These are phyloP conservation scores for Julus scandinavius DNA, from an alignment of 2,888 invertebrate species.

Conservation along the genomic window DNA sequence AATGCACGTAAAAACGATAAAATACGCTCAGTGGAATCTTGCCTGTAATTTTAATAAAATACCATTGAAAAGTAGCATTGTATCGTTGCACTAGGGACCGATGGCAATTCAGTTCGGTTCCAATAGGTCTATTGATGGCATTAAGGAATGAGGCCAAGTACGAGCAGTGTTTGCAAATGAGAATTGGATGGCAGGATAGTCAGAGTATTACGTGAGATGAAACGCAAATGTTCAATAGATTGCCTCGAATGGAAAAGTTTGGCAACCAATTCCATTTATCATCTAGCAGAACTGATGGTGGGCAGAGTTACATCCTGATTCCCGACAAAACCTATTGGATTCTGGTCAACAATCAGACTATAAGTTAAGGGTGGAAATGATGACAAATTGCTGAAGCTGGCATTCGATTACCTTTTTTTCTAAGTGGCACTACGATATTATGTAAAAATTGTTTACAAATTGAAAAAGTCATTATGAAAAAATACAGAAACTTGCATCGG, in stretches of 20 bases:
- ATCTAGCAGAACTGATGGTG: conserved; percentile 6
- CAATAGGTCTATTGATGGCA: neutral
- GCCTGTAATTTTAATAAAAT: neutral
- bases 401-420: neutral
- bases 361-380: neutral
- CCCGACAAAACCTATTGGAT: neutral
- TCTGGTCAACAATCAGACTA: neutral
- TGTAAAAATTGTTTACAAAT: neutral
- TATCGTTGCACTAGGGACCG: neutral
- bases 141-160: conserved; percentile 21
- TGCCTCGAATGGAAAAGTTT: neutral
- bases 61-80: neutral
- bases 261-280: conserved; percentile 6
- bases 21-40: neutral
- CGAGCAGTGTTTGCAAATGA: conserved; percentile 33
- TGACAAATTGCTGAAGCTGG: neutral
- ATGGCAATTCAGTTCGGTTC: neutral
- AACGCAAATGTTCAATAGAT: neutral
- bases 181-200: neutral
- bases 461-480: neutral
- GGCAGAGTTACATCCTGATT: neutral
- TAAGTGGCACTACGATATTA: neutral
- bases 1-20: conserved; percentile 19
- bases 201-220: neutral
- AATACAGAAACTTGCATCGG: too few relatives aligned